Conservation (phyloP, 2,113 vertebrate species). For the Neolamprologus caudopunctatus region DNA sequence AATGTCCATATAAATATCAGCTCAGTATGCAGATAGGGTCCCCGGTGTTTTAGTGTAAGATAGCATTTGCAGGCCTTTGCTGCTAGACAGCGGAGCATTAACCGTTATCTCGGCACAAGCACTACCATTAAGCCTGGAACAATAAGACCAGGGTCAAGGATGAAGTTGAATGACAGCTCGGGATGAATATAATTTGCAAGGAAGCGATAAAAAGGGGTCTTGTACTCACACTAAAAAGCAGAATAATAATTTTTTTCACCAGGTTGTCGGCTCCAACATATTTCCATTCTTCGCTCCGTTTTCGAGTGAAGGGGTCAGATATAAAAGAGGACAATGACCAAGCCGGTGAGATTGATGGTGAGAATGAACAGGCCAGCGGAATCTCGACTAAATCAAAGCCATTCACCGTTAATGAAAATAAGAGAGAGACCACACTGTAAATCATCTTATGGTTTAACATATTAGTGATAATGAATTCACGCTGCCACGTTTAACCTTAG, state of each 20-base stretch:
- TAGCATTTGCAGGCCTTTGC: constrained; percentile 39
- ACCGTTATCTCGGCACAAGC: constrained; percentile 56
- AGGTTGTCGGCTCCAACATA: constrained; percentile 43
- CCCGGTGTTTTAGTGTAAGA: constrained; percentile 39
- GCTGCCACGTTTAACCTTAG: constrained; percentile 77
- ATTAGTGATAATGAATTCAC: constrained; percentile 78
- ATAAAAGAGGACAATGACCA: constrained; percentile 66
- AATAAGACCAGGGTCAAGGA: constrained; percentile 65
- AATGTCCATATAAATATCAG: constrained; percentile 45
- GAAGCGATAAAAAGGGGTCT: constrained; percentile 60
- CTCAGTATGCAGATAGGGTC: constrained; percentile 50
- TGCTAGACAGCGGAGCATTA: constrained; percentile 49
- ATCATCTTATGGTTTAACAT: constrained; percentile 74
- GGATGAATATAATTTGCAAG: constrained; percentile 58
- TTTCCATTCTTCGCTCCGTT: constrained; percentile 58
- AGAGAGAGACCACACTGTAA: constrained; percentile 65
- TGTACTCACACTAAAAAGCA: constrained; percentile 54
- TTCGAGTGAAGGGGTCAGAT: constrained; percentile 60
- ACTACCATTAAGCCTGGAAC: constrained; percentile 59
- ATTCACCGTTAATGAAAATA: constrained; percentile 70
- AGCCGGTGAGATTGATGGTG: constrained; percentile 56
- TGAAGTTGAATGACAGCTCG: constrained; percentile 72
- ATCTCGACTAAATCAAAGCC: constrained; percentile 67
- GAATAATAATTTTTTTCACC: constrained; percentile 47
- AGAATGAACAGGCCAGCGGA: constrained; percentile 35